Conservation (phyloP, 2,888 invertebrate genomes). For the Mythimna pallens region DNA sequence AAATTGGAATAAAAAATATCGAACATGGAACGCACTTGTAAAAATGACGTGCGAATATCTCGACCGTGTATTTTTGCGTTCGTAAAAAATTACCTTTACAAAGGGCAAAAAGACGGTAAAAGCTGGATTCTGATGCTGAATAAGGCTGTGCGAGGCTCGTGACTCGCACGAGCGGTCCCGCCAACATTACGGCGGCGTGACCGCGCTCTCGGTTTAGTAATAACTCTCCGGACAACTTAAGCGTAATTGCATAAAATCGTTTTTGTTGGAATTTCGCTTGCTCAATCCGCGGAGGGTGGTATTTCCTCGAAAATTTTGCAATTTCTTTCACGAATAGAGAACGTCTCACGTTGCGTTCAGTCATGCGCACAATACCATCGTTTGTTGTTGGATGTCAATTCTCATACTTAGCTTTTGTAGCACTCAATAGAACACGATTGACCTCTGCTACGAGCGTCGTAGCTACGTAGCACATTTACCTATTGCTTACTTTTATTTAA, state of each 20-base stretch:
- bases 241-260: slow-evolving; percentile 89
- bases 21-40: slow-evolving; percentile 60
- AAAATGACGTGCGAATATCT: slow-evolving; percentile 63
- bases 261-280: slow-evolving; percentile 87
- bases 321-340: slow-evolving; percentile 67
- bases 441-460: slow-evolving; percentile 23
- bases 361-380: slow-evolving; percentile 42
- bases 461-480: background rate
- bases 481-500: slow-evolving; percentile 3
- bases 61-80: slow-evolving; percentile 51
- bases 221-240: slow-evolving; percentile 85
- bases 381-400: slow-evolving; percentile 40
- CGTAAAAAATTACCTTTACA: slow-evolving; percentile 70
- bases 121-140: slow-evolving; percentile 72
- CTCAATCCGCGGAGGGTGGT: slow-evolving; percentile 83
- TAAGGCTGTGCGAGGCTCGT: slow-evolving; percentile 80
- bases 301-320: slow-evolving; percentile 79
- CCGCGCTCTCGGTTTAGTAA: slow-evolving; percentile 84
- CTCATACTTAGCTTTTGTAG: slow-evolving; percentile 21
- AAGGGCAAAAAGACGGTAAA: slow-evolving; percentile 74
- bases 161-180: slow-evolving; percentile 78
- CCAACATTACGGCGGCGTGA: slow-evolving; percentile 76
- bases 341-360: slow-evolving; percentile 49
- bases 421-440: slow-evolving; percentile 28
- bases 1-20: slow-evolving; percentile 55